phyloP scores from a whole-genome alignment of 2,113 vertebrate genomes.

The Phrynosoma blainvillii region DNA sequence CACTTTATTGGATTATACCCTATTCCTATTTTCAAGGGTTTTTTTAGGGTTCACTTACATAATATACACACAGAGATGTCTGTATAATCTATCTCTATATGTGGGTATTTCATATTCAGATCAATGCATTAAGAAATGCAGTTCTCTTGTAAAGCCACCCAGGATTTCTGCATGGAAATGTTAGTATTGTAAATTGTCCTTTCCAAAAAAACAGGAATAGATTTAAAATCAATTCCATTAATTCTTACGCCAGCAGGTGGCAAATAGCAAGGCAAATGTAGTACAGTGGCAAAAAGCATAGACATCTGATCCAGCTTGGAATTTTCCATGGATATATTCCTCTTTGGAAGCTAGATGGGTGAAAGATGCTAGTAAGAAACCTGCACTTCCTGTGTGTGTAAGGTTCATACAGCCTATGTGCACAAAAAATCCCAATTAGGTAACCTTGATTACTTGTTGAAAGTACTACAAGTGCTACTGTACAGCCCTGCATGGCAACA shows the following conservation, averaged over 20 bases:
- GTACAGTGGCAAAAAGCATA: background rate
- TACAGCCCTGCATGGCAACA: background rate
- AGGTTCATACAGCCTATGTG: background rate
- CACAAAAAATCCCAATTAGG: background rate
- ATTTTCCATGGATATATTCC: background rate
- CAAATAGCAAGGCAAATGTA: background rate
- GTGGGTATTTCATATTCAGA: background rate
- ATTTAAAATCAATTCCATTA: background rate
- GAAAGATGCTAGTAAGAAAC: background rate
- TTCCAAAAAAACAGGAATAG: background rate
- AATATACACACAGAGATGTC: conserved; percentile 15
- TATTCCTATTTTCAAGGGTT: conserved; percentile 39
- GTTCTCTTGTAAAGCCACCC: background rate
- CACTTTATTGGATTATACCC: conserved; percentile 37
- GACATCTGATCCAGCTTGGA: background rate
- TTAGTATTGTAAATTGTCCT: background rate
- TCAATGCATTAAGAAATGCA: background rate
- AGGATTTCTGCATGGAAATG: background rate
- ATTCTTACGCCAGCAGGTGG: background rate
- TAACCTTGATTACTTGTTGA: background rate
- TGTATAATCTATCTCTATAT: background rate
- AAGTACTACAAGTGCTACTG: too few relatives aligned
- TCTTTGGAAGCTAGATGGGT: background rate
- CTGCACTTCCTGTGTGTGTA: background rate
- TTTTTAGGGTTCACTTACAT: conserved; percentile 11